Conservation (phyloP, 2,797 vertebrate genomes). For the Epinephelus awoara region DNA sequence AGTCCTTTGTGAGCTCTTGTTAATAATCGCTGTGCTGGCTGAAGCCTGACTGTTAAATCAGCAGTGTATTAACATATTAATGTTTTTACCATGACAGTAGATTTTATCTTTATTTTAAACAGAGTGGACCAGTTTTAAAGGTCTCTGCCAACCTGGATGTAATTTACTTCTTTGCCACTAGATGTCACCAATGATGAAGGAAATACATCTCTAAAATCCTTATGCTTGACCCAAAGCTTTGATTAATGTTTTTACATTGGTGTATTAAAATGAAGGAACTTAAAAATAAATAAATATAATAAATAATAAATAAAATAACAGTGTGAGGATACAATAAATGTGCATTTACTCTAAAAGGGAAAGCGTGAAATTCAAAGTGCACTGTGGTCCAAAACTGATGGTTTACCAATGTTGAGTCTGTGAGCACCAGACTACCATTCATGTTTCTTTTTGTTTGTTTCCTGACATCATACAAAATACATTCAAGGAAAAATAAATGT, state of each 20-base stretch:
- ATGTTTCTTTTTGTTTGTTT: neutral
- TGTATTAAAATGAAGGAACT: neutral
- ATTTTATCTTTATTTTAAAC: neutral
- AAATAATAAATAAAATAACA: neutral
- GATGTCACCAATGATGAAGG: slow-evolving; percentile 75
- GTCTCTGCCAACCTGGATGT: slow-evolving; percentile 22
- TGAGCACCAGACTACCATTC: neutral
- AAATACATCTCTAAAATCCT: neutral
- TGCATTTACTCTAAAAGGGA: neutral
- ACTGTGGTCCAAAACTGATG: neutral
- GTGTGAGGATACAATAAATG: neutral
- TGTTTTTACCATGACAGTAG: neutral
- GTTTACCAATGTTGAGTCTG: neutral
- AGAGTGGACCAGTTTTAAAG: neutral
- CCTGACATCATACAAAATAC: neutral
- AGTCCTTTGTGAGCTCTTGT: neutral
- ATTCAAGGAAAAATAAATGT: too few relatives aligned
- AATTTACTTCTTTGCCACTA: slow-evolving; percentile 66
- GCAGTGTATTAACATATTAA: neutral
- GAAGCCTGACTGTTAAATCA: neutral
- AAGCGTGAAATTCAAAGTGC: neutral
- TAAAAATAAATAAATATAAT: too few relatives aligned
- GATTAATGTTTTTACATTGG: neutral
- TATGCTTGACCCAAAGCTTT: too few relatives aligned
- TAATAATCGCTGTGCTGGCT: neutral